Evolutionary conservation across 1,140 invertebrate species (phyloP).

Genomic region (Belonocnema kinseyi): DNA sequence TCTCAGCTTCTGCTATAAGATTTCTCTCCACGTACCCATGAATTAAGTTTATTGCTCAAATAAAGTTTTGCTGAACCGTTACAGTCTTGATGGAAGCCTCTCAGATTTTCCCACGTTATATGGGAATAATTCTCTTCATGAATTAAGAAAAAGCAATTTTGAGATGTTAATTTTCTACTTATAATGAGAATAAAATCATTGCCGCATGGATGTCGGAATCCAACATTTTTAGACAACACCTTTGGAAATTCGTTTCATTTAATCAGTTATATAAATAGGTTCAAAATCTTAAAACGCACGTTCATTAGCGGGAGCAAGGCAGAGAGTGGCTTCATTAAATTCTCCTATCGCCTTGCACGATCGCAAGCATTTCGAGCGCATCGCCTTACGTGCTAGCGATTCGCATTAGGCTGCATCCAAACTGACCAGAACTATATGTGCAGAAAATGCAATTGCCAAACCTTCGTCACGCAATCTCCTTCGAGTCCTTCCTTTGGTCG

Average conservation of each 20-base stretch:
- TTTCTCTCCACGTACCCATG: neutral
- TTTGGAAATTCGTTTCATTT: neutral
- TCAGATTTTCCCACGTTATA: neutral
- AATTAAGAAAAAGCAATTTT: no score
- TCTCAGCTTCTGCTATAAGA: neutral
- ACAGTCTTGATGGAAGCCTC: no score
- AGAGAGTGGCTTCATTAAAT: slow-evolving; percentile 15
- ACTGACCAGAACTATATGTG: neutral
- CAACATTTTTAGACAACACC: no score
- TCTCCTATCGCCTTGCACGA: slow-evolving; percentile 10
- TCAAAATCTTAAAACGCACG: neutral
- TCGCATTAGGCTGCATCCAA: slow-evolving; percentile 26
- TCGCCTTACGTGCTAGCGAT: slow-evolving; percentile 22
- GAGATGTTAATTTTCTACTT: no score
- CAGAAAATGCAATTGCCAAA: slow-evolving; percentile 27
- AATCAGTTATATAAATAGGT: slow-evolving; percentile 7
- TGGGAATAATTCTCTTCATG: no score
- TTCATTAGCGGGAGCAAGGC: slow-evolving; percentile 15
- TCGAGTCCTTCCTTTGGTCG: neutral
- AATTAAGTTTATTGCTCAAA: no score
- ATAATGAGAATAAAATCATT: no score
- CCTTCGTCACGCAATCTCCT: slow-evolving; percentile 17
- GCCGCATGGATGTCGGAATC: no score
- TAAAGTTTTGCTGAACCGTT: no score
- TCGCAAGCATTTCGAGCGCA: slow-evolving; percentile 18